phyloP scores from a whole-genome alignment of 1,140 invertebrate species.

The Aphaenogaster rudis region DNA sequence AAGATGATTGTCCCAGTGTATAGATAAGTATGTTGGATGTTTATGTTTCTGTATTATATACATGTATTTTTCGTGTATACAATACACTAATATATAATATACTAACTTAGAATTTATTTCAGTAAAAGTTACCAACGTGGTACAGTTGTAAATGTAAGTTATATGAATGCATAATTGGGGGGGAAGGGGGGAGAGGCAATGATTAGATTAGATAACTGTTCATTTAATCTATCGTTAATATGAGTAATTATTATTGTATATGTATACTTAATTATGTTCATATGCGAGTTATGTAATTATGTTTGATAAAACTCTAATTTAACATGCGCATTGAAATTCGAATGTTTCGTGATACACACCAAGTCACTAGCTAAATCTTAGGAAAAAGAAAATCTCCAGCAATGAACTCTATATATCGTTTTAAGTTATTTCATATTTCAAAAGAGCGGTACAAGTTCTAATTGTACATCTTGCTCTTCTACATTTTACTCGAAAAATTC shows the following conservation, averaged over 20 bases:
- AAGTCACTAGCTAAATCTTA: constrained; percentile 36
- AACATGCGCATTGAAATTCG: constrained; percentile 22
- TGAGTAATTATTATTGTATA: constrained; percentile 21
- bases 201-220: constrained; percentile 22
- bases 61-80: constrained; percentile 9
- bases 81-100: too few species aligned
- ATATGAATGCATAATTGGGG: constrained; percentile 9
- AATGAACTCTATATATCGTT: not conserved
- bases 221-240: constrained; percentile 14
- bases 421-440: constrained; percentile 28
- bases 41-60: constrained; percentile 39
- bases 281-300: constrained; percentile 46
- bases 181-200: not conserved
- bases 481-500: constrained; percentile 37
- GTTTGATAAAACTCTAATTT: not conserved
- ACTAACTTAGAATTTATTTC: constrained; percentile 48
- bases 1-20: not conserved
- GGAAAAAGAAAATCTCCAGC: constrained; percentile 1
- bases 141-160: constrained; percentile 29
- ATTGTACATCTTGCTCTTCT: constrained; percentile 7
- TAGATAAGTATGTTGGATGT: constrained; percentile 29
- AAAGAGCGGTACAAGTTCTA: not conserved
- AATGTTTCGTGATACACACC: not conserved
- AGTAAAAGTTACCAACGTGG: constrained; percentile 55
- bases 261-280: constrained; percentile 27